phyloP scores from a whole-genome alignment of 2,888 invertebrate genomes.

The Megamerina dolium region DNA sequence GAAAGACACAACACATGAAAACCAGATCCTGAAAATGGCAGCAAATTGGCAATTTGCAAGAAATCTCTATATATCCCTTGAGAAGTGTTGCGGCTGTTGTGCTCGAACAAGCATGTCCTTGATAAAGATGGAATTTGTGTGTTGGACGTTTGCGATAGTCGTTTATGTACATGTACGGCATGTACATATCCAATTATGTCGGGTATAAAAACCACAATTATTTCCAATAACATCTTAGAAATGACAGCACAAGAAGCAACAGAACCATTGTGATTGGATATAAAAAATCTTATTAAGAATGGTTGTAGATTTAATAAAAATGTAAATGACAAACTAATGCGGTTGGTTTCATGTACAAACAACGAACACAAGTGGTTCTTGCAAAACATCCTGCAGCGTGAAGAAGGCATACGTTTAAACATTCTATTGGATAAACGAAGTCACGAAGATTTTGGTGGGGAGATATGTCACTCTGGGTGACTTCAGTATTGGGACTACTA shows the following conservation, averaged over 20 bases:
- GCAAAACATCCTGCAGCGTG: constrained; percentile 9
- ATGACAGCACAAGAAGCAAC: no score
- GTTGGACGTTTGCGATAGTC: constrained; percentile 13
- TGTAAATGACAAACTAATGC: no score
- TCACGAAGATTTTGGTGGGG: constrained; percentile 3
- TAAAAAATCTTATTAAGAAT: no score
- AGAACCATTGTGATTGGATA: no score
- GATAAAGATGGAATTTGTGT: constrained; percentile 10
- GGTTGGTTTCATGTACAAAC: constrained; percentile 11
- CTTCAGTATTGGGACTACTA: constrained; percentile 18
- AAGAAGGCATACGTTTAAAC: constrained; percentile 12
- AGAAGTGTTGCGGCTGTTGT: constrained; percentile 14
- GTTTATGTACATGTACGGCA: constrained; percentile 12
- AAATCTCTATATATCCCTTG: constrained; percentile 16
- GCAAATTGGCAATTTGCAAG: constrained; percentile 13
- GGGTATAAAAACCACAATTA: constrained; percentile 13
- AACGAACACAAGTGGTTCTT: constrained; percentile 21
- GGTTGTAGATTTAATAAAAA: no score
- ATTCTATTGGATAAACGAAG: constrained; percentile 5
- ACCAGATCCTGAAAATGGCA: constrained; percentile 11
- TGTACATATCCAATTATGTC: constrained; percentile 16
- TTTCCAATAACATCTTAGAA: neutral
- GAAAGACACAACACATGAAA: no score
- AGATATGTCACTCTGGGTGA: neutral
- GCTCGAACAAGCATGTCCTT: constrained; percentile 13